Evolutionary conservation across 2,888 invertebrate species (phyloP).

Genomic region (Nezara viridula): DNA sequence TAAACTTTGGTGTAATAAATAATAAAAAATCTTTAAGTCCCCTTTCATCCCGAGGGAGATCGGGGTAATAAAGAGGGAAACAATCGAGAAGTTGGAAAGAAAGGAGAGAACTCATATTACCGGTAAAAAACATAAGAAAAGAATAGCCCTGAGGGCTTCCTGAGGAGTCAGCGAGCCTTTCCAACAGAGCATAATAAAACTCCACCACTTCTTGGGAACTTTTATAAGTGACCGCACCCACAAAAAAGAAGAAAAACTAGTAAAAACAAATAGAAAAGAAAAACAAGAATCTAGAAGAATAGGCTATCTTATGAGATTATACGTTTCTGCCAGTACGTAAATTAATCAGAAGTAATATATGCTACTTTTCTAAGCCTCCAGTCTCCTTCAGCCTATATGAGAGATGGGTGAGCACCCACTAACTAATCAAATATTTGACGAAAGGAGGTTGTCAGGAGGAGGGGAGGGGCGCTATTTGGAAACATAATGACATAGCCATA

Average conservation of each 20-base stretch:
- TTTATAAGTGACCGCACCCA: neutral
- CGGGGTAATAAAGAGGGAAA: neutral
- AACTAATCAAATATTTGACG: slow-evolving; percentile 5
- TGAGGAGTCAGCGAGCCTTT: neutral
- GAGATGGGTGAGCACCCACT: neutral
- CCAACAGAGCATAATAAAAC: slow-evolving; percentile 40
- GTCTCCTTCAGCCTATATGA: neutral
- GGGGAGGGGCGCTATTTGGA: neutral
- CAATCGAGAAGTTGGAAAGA: neutral
- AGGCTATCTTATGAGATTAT: neutral
- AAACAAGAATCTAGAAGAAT: neutral
- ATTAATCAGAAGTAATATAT: neutral
- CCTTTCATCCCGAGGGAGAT: neutral
- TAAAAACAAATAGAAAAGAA: neutral
- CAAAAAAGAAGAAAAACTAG: neutral
- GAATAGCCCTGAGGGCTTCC: neutral
- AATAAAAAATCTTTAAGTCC: neutral
- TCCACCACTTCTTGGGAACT: neutral
- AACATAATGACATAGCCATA: neutral
- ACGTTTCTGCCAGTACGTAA: no score
- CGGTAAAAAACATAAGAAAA: neutral
- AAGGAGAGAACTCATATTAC: neutral
- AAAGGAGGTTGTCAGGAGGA: no score
- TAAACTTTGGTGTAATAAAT: neutral
- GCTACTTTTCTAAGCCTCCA: neutral